Evolutionary conservation across 2,888 invertebrate genomes (phyloP).

Genomic region (Entomobrya multifasciata): DNA sequence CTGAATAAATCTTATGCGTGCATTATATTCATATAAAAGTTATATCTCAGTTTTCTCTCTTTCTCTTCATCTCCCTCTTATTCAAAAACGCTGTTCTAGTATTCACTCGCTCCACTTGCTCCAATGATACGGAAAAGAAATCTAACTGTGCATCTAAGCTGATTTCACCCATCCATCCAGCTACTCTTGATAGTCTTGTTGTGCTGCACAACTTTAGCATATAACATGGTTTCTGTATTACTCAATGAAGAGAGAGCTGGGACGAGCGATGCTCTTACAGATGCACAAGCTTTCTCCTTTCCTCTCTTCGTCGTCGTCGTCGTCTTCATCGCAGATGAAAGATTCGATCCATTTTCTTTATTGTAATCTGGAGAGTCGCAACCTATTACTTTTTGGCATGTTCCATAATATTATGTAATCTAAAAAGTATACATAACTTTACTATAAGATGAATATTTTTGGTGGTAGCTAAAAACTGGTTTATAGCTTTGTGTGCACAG

Average conservation of each 20-base stretch:
- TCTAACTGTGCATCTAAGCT: slow-evolving; percentile 64
- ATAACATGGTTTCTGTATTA: slow-evolving; percentile 7
- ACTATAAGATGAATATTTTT: too few relatives aligned
- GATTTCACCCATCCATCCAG: slow-evolving; percentile 65
- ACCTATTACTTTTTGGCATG: slow-evolving; percentile 67
- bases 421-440: slow-evolving; percentile 37
- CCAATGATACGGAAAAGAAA: slow-evolving; percentile 58
- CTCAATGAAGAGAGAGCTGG: background rate
- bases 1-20: slow-evolving; percentile 5
- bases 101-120: slow-evolving; percentile 66
- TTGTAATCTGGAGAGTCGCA: slow-evolving; percentile 71
- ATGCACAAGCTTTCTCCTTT: slow-evolving; percentile 61
- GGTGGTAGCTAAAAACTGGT: too few relatives aligned
- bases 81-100: slow-evolving; percentile 29
- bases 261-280: slow-evolving; percentile 37
- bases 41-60: slow-evolving; percentile 8
- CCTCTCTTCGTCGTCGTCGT: slow-evolving; percentile 9
- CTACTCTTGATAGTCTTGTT: slow-evolving; percentile 30
- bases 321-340: slow-evolving; percentile 63
- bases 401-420: slow-evolving; percentile 50
- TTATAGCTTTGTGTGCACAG: background rate
- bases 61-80: slow-evolving; percentile 26
- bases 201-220: background rate
- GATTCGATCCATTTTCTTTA: slow-evolving; percentile 73
- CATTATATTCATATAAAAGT: slow-evolving; percentile 46